Evolutionary conservation across 2,888 invertebrate genomes (phyloP).

Genomic region (Sesamia inferens): DNA sequence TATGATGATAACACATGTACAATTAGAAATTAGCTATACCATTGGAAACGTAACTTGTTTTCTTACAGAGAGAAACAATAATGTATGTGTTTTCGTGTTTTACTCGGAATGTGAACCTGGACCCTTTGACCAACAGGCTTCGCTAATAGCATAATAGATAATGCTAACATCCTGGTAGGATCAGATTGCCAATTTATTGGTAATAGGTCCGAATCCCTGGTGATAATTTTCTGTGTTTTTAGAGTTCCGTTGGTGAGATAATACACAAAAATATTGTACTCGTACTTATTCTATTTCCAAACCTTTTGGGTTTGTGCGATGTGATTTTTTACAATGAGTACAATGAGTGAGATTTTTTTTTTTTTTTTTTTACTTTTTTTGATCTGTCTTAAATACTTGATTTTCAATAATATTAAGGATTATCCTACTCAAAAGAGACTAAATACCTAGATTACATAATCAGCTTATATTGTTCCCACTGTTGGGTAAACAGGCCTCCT

Average conservation of each 20-base stretch:
- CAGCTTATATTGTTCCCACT: too few relatives aligned
- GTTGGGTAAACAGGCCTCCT: too few relatives aligned
- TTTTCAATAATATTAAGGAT: not conserved
- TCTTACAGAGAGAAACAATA: constrained; percentile 49
- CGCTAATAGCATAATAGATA: constrained; percentile 66
- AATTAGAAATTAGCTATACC: constrained; percentile 40
- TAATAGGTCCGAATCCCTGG: constrained; percentile 54
- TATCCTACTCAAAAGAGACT: too few relatives aligned
- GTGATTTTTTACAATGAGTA: too few relatives aligned
- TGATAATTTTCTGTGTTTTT: constrained; percentile 57
- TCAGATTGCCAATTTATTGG: constrained; percentile 65
- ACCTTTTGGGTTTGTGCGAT: not conserved
- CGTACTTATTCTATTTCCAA: not conserved
- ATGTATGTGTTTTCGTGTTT: constrained; percentile 46
- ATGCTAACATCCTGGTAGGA: constrained; percentile 64
- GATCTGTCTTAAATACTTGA: not conserved
- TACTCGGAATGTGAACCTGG: constrained; percentile 62
- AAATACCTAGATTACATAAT: too few relatives aligned
- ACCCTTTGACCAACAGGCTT: constrained; percentile 60
- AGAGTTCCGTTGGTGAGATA: constrained; percentile 34
- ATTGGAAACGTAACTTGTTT: constrained; percentile 44
- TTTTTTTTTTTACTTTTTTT: not conserved
- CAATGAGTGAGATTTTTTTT: too few relatives aligned
- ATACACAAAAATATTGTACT: not conserved
- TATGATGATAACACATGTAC: constrained; percentile 6